Base-by-base conservation (phyloP, 2,797 vertebrate species). In the Urocyon cinereoargenteus region DNA sequence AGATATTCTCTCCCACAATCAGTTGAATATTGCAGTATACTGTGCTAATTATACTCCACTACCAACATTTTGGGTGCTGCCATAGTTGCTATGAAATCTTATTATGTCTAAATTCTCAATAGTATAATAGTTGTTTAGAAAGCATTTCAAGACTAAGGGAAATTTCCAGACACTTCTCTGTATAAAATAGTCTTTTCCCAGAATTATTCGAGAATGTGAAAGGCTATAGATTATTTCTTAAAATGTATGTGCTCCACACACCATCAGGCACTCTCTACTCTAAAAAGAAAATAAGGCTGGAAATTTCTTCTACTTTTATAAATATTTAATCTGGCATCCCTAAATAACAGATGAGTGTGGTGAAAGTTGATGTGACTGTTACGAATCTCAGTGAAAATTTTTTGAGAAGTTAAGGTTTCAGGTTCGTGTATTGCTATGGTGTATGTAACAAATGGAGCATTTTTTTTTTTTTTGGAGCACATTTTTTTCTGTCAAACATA, bases 301-400 rank as follows among this genome's bases (percentile, higher is more conserved):
- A 79, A 26, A 86, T 75, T 84, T 87, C 72, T 94, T 51, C 70
- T 78, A n/a, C 66, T 94, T 95, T 87, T 57, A 73, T 73, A 93
- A 96, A 90, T 90, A 89, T 95, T 91, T 91, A 81, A 89, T 68
- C 78, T 94, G 83, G 34, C 21, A 78, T 84, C 40, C 34, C 31
- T 36, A 93, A 78, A 49, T 75, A 93, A 90, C 1, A 70, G 18
- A 75, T 90, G 36, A 61, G 14, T 10, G 22, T 89, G 34, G 49
- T 84, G 28, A 77, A 93, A 81, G 70, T 26, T 57, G n/a, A 75
- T 75, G 24, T 40, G 92, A 79, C 4, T 92, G 16, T 75, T 91
- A 61, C 1, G 93, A 53, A 16, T 77, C 78, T 92, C 55, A 79
- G 3, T 40, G 36, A 91, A 95, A 97, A 92, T 75, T 83, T 12